Evolutionary conservation across 2,888 invertebrate species (phyloP).

Genomic region (Stegophylla sp.): DNA sequence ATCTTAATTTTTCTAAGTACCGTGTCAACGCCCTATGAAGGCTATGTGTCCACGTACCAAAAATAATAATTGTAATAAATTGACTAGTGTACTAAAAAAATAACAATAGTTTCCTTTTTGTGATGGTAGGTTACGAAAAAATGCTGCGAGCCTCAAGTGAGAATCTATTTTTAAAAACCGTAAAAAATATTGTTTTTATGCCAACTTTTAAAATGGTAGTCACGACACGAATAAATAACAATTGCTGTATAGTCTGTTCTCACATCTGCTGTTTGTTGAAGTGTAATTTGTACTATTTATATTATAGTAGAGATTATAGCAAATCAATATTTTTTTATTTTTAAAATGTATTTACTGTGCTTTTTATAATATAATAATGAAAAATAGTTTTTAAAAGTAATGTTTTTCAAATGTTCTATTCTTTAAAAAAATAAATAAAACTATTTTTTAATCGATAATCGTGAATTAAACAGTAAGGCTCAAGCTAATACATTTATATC

Average conservation of each 20-base stretch:
- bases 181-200: slow-evolving; percentile 45
- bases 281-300: too few species aligned
- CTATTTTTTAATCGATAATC: not conserved
- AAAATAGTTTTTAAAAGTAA: not conserved
- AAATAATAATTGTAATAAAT: not conserved
- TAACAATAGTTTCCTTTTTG: not conserved
- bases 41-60: not conserved
- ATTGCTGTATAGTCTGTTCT: slow-evolving; percentile 19
- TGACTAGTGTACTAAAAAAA: not conserved
- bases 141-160: not conserved
- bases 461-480: not conserved
- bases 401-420: not conserved
- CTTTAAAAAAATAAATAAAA: slow-evolving; percentile 1
- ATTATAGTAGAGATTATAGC: not conserved
- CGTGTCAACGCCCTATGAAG: not conserved
- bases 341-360: not conserved
- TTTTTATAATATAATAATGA: not conserved
- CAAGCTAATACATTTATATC: not conserved
- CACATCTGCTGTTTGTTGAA: not conserved
- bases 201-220: slow-evolving; percentile 40
- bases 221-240: slow-evolving; percentile 45
- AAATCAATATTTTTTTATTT: not conserved
- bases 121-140: slow-evolving; percentile 29
- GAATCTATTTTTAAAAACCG: slow-evolving; percentile 50
- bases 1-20: not conserved